Evolutionary conservation across 2,113 vertebrate species (phyloP), one percentile per base, ranked within the genome.

Genomic region (Hydropotes inermis): DNA sequence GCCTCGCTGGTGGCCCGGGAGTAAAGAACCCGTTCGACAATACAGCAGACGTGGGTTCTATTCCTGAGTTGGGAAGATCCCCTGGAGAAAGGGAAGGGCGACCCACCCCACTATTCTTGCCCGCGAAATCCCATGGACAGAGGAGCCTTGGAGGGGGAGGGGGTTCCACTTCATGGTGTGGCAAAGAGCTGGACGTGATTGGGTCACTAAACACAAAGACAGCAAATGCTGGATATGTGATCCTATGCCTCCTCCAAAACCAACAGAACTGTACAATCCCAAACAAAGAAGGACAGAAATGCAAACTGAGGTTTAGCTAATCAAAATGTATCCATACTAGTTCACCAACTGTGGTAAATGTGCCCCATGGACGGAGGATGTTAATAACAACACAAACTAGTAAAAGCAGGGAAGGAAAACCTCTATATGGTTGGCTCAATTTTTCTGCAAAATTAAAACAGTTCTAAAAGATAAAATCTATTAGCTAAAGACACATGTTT

Each of bases 21-120:
- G 33, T 67, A 5, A 67, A 67, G 33, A 67, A 36, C 8, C 33
- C 1, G 0, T 36, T 17, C 0, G 0, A 36, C 33, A 67, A 67
- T 5, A 67, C 33, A 5, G 64, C 33, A 36, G 33, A 36, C 0
- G 2, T 21, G 64, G 33, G 64, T 36, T 67, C 64, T 1, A 0
- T 21, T n/a, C 33, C 61, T 19, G 61, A 67, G 33, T n/a, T 19
- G 61, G 33, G 61, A 67, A 0, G 3, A n/a, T n/a, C 33, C 7
- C 7, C 61, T 67, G 33, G 61, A n/a, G 7, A 67, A 67, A 67
- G 33, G 33, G 61, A n/a, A n/a, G 17, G 16, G 33, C 61, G 2
- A n/a, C 3, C 0, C 30, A 61, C 6, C 28, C 60, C 14, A 16
- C 30, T 33, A 33, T 61, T 61, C 14, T 61, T 61, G 60, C 14